Base-by-base conservation (phyloP, 2,113 vertebrate species). In the Anguilla japonica region DNA sequence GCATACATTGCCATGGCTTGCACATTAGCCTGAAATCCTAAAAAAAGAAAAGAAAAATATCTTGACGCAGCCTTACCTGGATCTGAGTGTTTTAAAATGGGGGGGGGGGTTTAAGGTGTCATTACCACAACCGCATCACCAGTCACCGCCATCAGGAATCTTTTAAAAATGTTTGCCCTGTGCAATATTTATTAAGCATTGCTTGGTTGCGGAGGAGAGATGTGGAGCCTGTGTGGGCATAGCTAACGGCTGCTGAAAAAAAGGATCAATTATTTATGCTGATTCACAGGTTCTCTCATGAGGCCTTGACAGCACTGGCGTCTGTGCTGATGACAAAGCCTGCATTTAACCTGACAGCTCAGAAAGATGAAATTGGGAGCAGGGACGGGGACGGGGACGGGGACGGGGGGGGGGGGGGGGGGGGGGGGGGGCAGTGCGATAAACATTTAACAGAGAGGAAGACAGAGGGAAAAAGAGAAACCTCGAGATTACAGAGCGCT, bases 231-330 rank as follows among this genome's bases (percentile, higher is more conserved):
- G 29, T 34, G n/a, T n/a, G 26, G 26, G 34, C 22, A 26, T 67
- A 67, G 60, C 20, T 67, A 67, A 26, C 60, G 60, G 60, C 60
- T 67, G 6, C 71, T 75, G 71, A 46, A 40, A 43, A 56, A 82
- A 40, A 57, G 53, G 53, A 83, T 83, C 53, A 83, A 83, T 83
- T 83, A 83, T 83, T 60, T 83, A 83, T 63, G 39, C 4, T 56
- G 50, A 75, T 75, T 75, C 71, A 34, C 71, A 75, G 71, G 71
- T 75, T 75, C 11, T 22, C 56, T 63, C 22, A 43, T 83, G 83
- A 41, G 40, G 56, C 56, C 83, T 63, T 41, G 56, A 83, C 83
- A 63, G 83, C 56, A 60, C 41, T 75, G 11, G n/a, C n/a, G 2
- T 75, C 9, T n/a, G 71, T 34, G 8, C 18, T 75, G n/a, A 75